Evolutionary conservation across 2,888 invertebrate genomes (phyloP).

Genomic region (Lampropteryx suffumata): DNA sequence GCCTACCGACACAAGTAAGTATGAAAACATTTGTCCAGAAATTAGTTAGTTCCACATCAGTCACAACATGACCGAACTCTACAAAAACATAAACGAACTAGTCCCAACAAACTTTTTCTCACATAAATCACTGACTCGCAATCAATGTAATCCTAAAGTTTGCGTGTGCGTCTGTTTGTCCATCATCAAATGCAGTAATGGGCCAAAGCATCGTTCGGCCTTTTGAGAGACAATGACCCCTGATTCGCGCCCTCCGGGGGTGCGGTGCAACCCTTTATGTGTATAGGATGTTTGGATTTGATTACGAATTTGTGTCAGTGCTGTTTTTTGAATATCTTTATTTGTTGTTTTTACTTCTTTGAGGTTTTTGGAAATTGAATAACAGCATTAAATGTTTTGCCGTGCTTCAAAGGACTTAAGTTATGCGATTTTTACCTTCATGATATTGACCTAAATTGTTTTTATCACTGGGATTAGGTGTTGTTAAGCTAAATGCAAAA

Average conservation of each 20-base stretch:
- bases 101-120: slow-evolving; percentile 24
- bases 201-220: slow-evolving; percentile 15
- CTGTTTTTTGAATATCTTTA: slow-evolving; percentile 25
- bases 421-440: no score
- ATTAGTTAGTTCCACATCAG: no score
- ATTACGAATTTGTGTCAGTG: slow-evolving; percentile 38
- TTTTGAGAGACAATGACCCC: slow-evolving; percentile 41
- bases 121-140: slow-evolving; percentile 32
- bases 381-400: neutral
- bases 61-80: no score
- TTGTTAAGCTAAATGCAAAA: no score
- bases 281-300: slow-evolving; percentile 38
- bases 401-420: no score
- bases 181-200: slow-evolving; percentile 32
- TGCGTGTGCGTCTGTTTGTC: slow-evolving; percentile 31
- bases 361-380: slow-evolving; percentile 13
- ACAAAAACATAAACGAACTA: no score
- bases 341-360: slow-evolving; percentile 23
- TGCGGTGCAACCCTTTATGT: slow-evolving; percentile 37
- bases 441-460: no score
- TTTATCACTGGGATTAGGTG: no score
- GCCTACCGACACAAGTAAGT: no score
- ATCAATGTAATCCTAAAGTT: slow-evolving; percentile 27
- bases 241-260: slow-evolving; percentile 39
- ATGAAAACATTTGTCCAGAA: no score